Percentiles rank a stretch among this genome's conserved stretches.
These are phyloP conservation scores for Anneissia japonica DNA, from an alignment of 35 echinoderm and acorn worm species.

Conservation along the genomic window DNA sequence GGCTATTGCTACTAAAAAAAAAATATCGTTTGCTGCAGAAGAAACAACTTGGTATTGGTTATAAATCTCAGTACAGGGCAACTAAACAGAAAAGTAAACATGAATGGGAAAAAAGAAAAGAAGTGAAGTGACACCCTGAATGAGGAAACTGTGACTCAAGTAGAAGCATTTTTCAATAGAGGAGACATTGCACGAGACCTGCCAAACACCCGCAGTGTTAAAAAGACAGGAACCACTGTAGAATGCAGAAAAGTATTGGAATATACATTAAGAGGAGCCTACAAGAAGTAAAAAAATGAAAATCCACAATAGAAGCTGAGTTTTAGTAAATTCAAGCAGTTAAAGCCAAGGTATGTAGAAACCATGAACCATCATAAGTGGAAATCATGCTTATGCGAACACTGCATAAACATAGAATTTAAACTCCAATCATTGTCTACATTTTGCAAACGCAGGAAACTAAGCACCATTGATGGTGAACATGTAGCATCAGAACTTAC, in stretches of 20 bases:
- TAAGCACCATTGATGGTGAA: too few relatives aligned
- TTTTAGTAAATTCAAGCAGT: background rate
- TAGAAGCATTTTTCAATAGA: slow-evolving; percentile 10
- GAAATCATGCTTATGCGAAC: slow-evolving; percentile 4
- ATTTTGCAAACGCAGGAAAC: too few relatives aligned
- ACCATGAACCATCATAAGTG: slow-evolving; percentile 7
- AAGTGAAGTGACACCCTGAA: slow-evolving; percentile 1
- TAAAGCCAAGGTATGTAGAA: slow-evolving; percentile 17
- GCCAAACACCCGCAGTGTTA: slow-evolving; percentile 30
- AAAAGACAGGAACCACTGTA: slow-evolving; percentile 3
- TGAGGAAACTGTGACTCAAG: background rate
- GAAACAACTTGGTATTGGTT: slow-evolving; percentile 21
- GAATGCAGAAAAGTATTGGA: slow-evolving; percentile 28
- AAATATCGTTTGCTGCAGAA: background rate
- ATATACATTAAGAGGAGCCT: background rate
- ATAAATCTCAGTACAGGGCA: background rate
- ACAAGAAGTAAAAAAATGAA: slow-evolving; percentile 13
- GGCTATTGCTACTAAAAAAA: too few relatives aligned
- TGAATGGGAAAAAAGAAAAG: slow-evolving; percentile 1
- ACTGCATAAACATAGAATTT: slow-evolving; percentile 21
- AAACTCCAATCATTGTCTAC: background rate
- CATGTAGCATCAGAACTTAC: too few relatives aligned
- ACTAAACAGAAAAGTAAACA: background rate
- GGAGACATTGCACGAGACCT: slow-evolving; percentile 29
- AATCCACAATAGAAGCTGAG: slow-evolving; percentile 8